Percentiles rank a stretch among this genome's conserved stretches.
These are phyloP conservation scores for Augochlora pura DNA, from an alignment of 1,140 invertebrate genomes.

Conservation along the genomic window DNA sequence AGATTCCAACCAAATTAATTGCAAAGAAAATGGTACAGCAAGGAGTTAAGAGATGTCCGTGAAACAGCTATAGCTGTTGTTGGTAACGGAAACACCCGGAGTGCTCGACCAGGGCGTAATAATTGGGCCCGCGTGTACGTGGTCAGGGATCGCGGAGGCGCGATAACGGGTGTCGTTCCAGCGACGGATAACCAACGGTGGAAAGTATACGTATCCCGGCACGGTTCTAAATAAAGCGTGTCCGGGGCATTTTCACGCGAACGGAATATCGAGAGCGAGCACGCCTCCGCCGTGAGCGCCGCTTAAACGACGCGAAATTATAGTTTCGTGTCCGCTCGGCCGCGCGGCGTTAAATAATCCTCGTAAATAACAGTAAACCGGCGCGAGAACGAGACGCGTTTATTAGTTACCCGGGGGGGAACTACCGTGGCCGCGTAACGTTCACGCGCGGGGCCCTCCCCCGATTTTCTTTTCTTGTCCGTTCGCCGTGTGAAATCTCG, in stretches of 20 bases:
- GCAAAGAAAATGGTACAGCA: too few relatives aligned
- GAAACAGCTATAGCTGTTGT: too few relatives aligned
- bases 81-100: too few relatives aligned
- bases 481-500: background rate
- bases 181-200: background rate
- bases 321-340: background rate
- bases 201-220: background rate
- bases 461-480: background rate
- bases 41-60: too few relatives aligned
- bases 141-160: background rate
- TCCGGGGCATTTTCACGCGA: constrained; percentile 4
- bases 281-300: constrained; percentile 1
- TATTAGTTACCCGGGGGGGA: background rate
- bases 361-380: constrained; percentile 9
- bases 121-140: too few relatives aligned
- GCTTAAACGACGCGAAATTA: constrained; percentile 6
- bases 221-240: constrained; percentile 12
- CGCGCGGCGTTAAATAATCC: constrained; percentile 4
- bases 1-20: too few relatives aligned
- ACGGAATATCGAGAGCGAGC: background rate
- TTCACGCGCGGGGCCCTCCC: too few relatives aligned
- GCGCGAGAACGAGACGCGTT: background rate
- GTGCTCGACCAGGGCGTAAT: too few relatives aligned
- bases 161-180: background rate
- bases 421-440: background rate